A percentile compares a stretch with the other conserved stretches of the same genome.
Evolutionary conservation across 1,140 invertebrate genomes (phyloP).

Genomic region (Aplysia californica): DNA sequence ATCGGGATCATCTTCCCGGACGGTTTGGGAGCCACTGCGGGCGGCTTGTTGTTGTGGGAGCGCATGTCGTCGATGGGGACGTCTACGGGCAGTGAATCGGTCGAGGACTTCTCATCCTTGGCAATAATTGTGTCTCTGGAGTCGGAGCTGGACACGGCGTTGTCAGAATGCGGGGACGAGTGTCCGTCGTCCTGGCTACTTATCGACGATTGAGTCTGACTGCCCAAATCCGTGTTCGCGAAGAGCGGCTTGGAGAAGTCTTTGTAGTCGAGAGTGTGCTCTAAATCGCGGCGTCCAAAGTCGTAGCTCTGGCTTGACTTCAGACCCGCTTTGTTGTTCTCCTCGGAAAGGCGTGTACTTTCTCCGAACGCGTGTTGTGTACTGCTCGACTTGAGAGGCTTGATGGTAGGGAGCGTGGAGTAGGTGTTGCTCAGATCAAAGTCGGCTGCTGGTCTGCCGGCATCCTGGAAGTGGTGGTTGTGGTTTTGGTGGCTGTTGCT

Average conservation of each 20-base stretch:
- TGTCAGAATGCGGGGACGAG: constrained; percentile 35
- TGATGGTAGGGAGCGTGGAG: constrained; percentile 52
- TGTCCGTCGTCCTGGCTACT: constrained; percentile 21
- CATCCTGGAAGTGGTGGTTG: too few relatives aligned
- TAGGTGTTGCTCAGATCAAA: constrained; percentile 28
- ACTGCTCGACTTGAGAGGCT: constrained; percentile 42
- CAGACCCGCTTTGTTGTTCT: not conserved
- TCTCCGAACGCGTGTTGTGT: not conserved
- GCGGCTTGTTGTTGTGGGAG: not conserved
- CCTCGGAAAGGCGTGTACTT: not conserved
- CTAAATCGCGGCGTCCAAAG: constrained; percentile 11
- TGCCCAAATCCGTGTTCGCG: constrained; percentile 32
- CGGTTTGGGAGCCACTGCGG: not conserved
- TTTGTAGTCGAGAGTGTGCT: constrained; percentile 25
- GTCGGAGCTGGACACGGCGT: constrained; percentile 40
- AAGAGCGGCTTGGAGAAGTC: constrained; percentile 39
- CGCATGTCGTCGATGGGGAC: constrained; percentile 1
- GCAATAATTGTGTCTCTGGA: constrained; percentile 42
- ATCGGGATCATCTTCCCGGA: constrained; percentile 34
- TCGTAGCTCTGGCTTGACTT: constrained; percentile 24
- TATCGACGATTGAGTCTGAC: not conserved
- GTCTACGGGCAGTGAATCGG: constrained; percentile 15
- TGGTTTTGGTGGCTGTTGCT: too few relatives aligned
- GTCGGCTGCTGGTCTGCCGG: too few relatives aligned
- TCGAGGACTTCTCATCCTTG: constrained; percentile 22